Evolutionary conservation across 2,888 invertebrate genomes (phyloP).

Genomic region (Apotomis capreana): DNA sequence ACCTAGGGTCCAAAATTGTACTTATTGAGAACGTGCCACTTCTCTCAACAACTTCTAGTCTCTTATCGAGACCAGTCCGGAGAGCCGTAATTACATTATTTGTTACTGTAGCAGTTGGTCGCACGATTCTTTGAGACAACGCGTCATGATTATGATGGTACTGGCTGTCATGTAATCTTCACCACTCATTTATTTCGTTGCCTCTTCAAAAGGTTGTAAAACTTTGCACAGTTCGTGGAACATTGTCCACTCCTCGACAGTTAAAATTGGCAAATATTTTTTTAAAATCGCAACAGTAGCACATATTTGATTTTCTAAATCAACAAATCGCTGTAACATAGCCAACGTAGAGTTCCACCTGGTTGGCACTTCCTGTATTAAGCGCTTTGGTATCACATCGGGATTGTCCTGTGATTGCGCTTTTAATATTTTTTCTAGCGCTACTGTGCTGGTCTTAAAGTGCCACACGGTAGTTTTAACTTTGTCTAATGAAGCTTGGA

Average conservation of each 20-base stretch:
- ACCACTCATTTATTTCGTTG: constrained; percentile 40
- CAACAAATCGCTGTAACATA: constrained; percentile 24
- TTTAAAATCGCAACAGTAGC: not conserved
- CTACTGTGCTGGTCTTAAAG: constrained; percentile 28
- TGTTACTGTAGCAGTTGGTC: constrained; percentile 25
- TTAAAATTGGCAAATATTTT: no score
- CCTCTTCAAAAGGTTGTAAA: no score
- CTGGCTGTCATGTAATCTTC: constrained; percentile 45
- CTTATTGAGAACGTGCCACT: constrained; percentile 44
- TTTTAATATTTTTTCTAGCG: constrained; percentile 43
- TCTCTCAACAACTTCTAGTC: constrained; percentile 40
- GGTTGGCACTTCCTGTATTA: constrained; percentile 20
- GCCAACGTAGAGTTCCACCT: constrained; percentile 25
- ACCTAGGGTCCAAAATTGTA: no score
- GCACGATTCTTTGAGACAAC: constrained; percentile 5
- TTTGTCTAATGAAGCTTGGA: constrained; percentile 2
- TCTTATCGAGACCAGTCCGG: constrained; percentile 32
- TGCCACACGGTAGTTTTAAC: no score
- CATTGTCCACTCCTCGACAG: no score
- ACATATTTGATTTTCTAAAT: constrained; percentile 11
- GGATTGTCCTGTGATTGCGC: constrained; percentile 37
- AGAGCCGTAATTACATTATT: constrained; percentile 23
- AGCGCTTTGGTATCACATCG: constrained; percentile 18
- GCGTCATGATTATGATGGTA: constrained; percentile 32
- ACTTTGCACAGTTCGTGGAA: no score